Evolutionary conservation across 2,888 invertebrate species (phyloP).

Genomic region (Melanargia galathea): DNA sequence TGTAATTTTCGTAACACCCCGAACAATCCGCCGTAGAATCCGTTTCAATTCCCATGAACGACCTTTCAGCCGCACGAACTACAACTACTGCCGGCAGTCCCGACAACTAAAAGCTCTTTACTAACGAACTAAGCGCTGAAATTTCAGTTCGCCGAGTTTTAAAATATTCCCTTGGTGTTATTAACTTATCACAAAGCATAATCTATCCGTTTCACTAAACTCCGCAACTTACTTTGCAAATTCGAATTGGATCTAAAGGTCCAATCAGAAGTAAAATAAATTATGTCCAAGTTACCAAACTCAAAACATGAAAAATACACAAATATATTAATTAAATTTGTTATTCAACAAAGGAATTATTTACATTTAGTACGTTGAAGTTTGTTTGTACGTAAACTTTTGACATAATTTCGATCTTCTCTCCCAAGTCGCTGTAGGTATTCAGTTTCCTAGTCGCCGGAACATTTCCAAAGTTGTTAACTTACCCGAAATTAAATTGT

Average conservation of each 20-base stretch:
- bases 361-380: constrained; percentile 3
- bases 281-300: neutral
- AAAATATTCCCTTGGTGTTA: constrained; percentile 13
- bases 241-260: too few species aligned
- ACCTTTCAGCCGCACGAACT: constrained; percentile 35
- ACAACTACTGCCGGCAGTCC: constrained; percentile 26
- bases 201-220: neutral
- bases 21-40: constrained; percentile 38
- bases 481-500: constrained; percentile 29
- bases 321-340: neutral
- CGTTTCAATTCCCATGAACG: constrained; percentile 38
- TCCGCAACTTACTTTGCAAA: too few species aligned
- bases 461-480: constrained; percentile 31
- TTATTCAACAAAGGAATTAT: neutral
- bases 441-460: constrained; percentile 32
- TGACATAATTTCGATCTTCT: constrained; percentile 27
- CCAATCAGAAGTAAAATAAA: too few species aligned
- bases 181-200: neutral
- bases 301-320: neutral
- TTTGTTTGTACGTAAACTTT: constrained; percentile 22
- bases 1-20: constrained; percentile 36
- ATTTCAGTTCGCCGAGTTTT: constrained; percentile 14
- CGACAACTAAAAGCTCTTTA: constrained; percentile 37
- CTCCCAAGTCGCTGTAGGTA: constrained; percentile 26
- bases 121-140: constrained; percentile 29